Conservation (phyloP, 2,888 invertebrate species). For the Melitaea athalia region DNA sequence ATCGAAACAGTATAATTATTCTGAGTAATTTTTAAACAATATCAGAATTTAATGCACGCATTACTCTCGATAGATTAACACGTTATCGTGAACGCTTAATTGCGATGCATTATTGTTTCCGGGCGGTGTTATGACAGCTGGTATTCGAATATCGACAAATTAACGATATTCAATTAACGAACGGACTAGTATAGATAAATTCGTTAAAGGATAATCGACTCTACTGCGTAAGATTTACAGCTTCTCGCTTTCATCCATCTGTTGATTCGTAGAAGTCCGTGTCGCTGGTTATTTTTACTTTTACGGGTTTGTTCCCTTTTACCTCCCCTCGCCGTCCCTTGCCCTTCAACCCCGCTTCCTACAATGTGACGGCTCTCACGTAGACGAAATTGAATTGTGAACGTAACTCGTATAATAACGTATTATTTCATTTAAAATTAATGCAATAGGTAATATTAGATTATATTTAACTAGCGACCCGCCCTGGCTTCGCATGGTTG, state of each 20-base stretch:
- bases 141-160: constrained; percentile 44
- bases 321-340: constrained; percentile 49
- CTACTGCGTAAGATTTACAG: constrained; percentile 7
- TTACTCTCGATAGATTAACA: constrained; percentile 27
- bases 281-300: constrained; percentile 73
- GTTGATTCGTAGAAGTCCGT: constrained; percentile 41
- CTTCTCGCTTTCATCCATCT: constrained; percentile 29
- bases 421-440: constrained; percentile 5
- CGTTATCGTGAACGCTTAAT: constrained; percentile 46
- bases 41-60: constrained; percentile 41
- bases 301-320: constrained; percentile 72
- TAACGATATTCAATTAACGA: constrained; percentile 26
- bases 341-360: constrained; percentile 46
- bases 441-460: neutral
- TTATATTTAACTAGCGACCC: no score
- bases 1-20: constrained; percentile 4
- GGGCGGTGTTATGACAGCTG: constrained; percentile 74
- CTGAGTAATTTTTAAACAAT: constrained; percentile 15
- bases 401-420: constrained; percentile 28
- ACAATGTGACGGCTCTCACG: constrained; percentile 40
- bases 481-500: no score
- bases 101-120: constrained; percentile 69
- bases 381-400: constrained; percentile 40
- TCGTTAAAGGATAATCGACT: neutral
- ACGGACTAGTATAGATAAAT: constrained; percentile 1